Conservation (phyloP, 2,113 vertebrate species). For the Alexandromys fortis region DNA sequence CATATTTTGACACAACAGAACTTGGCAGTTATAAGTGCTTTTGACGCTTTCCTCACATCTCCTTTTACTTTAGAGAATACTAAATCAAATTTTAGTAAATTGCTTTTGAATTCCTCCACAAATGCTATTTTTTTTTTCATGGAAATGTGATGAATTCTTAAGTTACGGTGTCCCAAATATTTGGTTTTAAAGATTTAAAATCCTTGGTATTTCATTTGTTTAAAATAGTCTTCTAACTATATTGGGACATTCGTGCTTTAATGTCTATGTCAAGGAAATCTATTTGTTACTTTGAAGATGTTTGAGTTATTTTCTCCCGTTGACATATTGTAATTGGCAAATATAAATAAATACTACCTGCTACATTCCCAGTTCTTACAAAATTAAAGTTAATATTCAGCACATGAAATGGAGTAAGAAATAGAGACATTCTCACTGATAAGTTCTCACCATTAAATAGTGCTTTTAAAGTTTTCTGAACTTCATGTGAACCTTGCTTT, state of each 20-base stretch:
- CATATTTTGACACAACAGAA: conserved; percentile 67
- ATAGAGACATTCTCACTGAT: conserved; percentile 52
- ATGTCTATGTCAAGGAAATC: conserved; percentile 34
- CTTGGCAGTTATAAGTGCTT: conserved; percentile 59
- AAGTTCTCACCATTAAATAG: conserved; percentile 73
- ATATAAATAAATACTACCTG: conserved; percentile 60
- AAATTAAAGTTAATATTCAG: conserved; percentile 81
- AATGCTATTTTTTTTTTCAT: conserved; percentile 33
- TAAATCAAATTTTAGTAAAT: conserved; percentile 69
- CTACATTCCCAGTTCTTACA: conserved; percentile 69
- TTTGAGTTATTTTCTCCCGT: conserved; percentile 60
- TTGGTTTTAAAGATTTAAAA: conserved; percentile 1
- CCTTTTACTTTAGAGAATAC: conserved; percentile 47
- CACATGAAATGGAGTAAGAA: conserved; percentile 66
- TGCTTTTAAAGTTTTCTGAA: conserved; percentile 84
- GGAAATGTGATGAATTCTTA: conserved; percentile 5
- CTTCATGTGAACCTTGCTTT: conserved; percentile 87
- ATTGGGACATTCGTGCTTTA: conserved; percentile 33
- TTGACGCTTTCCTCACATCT: conserved; percentile 44
- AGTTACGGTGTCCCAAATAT: not conserved
- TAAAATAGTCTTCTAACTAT: conserved; percentile 37
- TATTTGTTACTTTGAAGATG: conserved; percentile 52
- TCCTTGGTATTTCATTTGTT: conserved; percentile 27
- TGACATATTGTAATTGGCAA: conserved; percentile 57
- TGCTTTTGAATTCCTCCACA: not conserved